Percentiles rank a stretch among this genome's conserved stretches.
These are phyloP conservation scores for Drosophila subquinaria DNA, from an alignment of 2,888 invertebrate genomes.

Conservation along the genomic window DNA sequence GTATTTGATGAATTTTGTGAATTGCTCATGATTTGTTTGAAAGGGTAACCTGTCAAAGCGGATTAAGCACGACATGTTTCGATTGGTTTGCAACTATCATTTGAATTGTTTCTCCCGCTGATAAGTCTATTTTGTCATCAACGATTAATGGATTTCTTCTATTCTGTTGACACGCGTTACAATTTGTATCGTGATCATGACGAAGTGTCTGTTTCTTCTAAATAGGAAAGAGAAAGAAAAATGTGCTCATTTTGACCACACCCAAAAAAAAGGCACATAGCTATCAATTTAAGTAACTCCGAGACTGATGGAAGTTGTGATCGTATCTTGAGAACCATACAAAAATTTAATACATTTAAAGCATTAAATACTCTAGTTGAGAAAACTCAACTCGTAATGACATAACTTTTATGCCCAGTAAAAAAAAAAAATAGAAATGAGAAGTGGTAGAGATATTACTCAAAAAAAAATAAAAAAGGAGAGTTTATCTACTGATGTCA, in stretches of 20 bases:
- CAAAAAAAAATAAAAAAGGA: not conserved
- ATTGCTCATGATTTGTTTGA: slow-evolving; percentile 13
- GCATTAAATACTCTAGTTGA: slow-evolving; percentile 28
- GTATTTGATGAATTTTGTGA: not conserved
- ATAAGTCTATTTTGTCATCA: slow-evolving; percentile 51
- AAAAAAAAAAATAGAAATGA: not conserved
- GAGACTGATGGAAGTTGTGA: slow-evolving; percentile 44
- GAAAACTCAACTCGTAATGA: slow-evolving; percentile 8
- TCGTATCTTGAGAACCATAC: slow-evolving; percentile 48
- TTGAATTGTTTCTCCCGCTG: slow-evolving; percentile 28
- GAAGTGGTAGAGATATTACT: not conserved
- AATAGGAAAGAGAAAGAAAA: slow-evolving; percentile 35
- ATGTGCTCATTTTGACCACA: slow-evolving; percentile 46
- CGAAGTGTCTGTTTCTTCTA: slow-evolving; percentile 39
- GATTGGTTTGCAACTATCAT: slow-evolving; percentile 36
- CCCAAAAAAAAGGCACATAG: slow-evolving; percentile 28
- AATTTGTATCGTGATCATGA: slow-evolving; percentile 45
- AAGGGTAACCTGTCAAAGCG: slow-evolving; percentile 42
- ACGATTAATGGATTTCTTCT: slow-evolving; percentile 56
- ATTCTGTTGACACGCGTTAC: slow-evolving; percentile 56
- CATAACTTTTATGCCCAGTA: not conserved
- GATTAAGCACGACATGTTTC: slow-evolving; percentile 43
- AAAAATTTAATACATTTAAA: slow-evolving; percentile 47
- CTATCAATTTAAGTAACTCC: slow-evolving; percentile 28
- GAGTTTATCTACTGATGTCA: not conserved